Percentiles rank a stretch among this genome's conserved stretches.
These are phyloP conservation scores for Phainopepla nitens DNA, from an alignment of 2,113 vertebrate genomes.

Conservation along the genomic window DNA sequence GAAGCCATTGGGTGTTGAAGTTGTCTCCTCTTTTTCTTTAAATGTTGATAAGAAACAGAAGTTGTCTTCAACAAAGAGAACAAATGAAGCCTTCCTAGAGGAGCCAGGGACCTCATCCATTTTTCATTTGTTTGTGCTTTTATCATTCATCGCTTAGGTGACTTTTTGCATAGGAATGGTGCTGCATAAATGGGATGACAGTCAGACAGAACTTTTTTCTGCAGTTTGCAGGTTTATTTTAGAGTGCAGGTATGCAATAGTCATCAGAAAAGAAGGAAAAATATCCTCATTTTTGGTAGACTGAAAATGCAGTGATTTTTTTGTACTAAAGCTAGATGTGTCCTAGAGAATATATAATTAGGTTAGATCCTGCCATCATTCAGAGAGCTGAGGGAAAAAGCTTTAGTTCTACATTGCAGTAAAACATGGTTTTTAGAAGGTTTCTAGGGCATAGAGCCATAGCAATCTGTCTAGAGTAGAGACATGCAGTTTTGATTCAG, in stretches of 20 bases:
- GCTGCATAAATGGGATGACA: neutral
- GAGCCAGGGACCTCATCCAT: neutral
- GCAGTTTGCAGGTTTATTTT: neutral
- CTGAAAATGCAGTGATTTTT: neutral
- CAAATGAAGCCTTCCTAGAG: neutral
- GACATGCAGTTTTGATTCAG: neutral
- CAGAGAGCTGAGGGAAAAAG: neutral
- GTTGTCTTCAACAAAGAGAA: neutral
- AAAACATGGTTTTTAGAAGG: neutral
- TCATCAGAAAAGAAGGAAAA: neutral
- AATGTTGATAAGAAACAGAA: neutral
- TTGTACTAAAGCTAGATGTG: neutral
- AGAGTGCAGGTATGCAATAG: neutral
- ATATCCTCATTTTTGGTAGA: rapidly evolving
- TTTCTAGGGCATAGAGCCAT: neutral
- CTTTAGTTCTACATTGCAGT: neutral
- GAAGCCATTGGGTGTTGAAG: neutral
- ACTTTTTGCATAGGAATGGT: neutral
- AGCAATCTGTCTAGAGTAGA: neutral
- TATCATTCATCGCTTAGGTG: neutral
- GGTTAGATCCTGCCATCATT: neutral
- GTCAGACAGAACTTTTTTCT: neutral
- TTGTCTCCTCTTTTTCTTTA: neutral
- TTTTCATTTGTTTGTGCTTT: constrained; percentile 42
- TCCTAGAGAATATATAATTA: neutral